Evolutionary conservation across 2,113 vertebrate genomes (phyloP).

Genomic region (Helogale parvula): DNA sequence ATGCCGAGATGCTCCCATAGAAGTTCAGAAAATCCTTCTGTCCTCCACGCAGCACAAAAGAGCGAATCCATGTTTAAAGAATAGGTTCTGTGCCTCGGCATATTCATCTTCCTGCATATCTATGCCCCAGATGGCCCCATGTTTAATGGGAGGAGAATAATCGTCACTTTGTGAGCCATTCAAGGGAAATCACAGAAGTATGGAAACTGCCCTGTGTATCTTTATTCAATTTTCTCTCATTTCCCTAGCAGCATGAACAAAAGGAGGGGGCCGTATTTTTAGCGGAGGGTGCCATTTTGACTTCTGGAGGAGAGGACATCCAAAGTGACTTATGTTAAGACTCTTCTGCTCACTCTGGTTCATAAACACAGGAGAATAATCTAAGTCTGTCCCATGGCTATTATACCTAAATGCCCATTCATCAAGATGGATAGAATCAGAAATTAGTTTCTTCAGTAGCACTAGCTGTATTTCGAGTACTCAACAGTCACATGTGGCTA

Average conservation of each 20-base stretch:
- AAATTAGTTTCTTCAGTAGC: background rate
- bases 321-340: background rate
- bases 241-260: slow-evolving; percentile 23
- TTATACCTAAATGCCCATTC: background rate
- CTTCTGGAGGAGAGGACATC: background rate
- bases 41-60: slow-evolving; percentile 62
- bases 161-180: slow-evolving; percentile 44
- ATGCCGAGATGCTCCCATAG: slow-evolving; percentile 52
- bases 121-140: slow-evolving; percentile 68
- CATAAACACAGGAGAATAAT: background rate
- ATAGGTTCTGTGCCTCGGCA: slow-evolving; percentile 39
- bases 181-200: slow-evolving; percentile 56
- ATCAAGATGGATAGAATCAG: background rate
- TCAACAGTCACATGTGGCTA: accelerated
- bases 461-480: background rate
- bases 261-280: background rate
- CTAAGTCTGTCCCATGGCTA: too few relatives aligned
- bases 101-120: slow-evolving; percentile 52
- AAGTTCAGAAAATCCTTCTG: slow-evolving; percentile 73
- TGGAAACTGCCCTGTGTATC: slow-evolving; percentile 39
- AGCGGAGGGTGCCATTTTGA: background rate
- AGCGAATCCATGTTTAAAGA: slow-evolving; percentile 33
- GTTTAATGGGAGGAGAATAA: slow-evolving; percentile 61
- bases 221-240: slow-evolving; percentile 50
- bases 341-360: background rate